Evolutionary conservation across 1,140 invertebrate genomes (phyloP).

Genomic region (Nebria ingens): DNA sequence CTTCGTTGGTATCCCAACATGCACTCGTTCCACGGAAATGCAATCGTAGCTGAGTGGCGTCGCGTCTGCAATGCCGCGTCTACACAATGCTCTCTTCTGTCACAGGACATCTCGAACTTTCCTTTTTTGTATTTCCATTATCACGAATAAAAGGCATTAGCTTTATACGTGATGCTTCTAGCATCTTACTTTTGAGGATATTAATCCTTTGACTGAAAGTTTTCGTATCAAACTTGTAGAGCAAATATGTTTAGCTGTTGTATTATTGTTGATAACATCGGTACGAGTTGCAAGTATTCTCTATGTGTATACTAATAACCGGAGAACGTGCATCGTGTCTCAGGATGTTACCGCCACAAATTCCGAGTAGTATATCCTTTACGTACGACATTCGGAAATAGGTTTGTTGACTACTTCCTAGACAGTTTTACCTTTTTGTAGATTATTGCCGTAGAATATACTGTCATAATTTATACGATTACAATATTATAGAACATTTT

Average conservation of each 20-base stretch:
- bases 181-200: background rate
- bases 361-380: too few species aligned
- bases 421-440: too few species aligned
- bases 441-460: too few species aligned
- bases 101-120: background rate
- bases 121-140: background rate
- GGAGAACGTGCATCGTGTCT: too few species aligned
- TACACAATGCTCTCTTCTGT: background rate
- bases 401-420: too few species aligned
- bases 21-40: background rate
- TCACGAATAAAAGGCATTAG: background rate
- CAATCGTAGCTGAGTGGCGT: background rate
- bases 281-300: too few species aligned
- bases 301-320: too few species aligned
- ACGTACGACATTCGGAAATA: too few species aligned
- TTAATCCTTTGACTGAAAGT: background rate
- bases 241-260: background rate
- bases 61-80: background rate
- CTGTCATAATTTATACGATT: too few species aligned
- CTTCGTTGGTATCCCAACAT: background rate
- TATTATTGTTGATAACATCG: background rate
- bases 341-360: too few species aligned
- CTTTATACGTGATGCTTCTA: background rate
- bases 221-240: background rate
- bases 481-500: too few species aligned